Evolutionary conservation across 1,140 invertebrate species (phyloP), one percentile per base, ranked within the genome.

Genomic region (Lysiphlebus fabarum): DNA sequence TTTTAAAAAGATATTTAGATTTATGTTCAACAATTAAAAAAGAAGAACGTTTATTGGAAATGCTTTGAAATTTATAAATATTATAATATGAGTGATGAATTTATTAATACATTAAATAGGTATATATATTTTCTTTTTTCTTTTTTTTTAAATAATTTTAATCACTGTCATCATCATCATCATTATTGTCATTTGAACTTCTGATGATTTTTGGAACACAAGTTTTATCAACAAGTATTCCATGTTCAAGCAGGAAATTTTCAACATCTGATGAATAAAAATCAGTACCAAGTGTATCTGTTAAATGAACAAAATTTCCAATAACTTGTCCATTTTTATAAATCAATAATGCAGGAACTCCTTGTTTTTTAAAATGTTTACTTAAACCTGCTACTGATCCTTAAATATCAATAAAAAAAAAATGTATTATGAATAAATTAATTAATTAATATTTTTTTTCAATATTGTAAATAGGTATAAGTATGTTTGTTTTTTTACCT

Each of bases 241-340:
- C 90, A 74, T 90, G 87, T 70, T 97, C 93, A 48, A 92, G 86
- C 3, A 98, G 83, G 79, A 92, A 96, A 60, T 85, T 85, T 79
- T 97, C 92, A 9, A 99, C 86, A 81, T 98, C 95, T 33, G 86
- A 86, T 6, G 90, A 84, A 78, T 86, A 93, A 79, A 98, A 98
- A 68, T 98, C 93, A 4, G 84, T 85, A 4, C 93, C 93, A 40
- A 98, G 81, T 66, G 93, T 90, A 71, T 95, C 87, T 10, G 88
- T 87, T 11, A 99, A 69, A 36, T 89, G 82, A 9, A 98, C 86
- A 82, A 97, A 98, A 79, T 97, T 98, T 7, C 93, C 94, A 70
- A 99, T 87, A 7, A 98, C 79, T 69, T 93, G 87, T 7, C 92
- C 92, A 55, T 83, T 86, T 81, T 95, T 96, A 72, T 99, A 99